phyloP scores from a whole-genome alignment of 2,797 vertebrate genomes.

The Sebastes hubbsi region DNA sequence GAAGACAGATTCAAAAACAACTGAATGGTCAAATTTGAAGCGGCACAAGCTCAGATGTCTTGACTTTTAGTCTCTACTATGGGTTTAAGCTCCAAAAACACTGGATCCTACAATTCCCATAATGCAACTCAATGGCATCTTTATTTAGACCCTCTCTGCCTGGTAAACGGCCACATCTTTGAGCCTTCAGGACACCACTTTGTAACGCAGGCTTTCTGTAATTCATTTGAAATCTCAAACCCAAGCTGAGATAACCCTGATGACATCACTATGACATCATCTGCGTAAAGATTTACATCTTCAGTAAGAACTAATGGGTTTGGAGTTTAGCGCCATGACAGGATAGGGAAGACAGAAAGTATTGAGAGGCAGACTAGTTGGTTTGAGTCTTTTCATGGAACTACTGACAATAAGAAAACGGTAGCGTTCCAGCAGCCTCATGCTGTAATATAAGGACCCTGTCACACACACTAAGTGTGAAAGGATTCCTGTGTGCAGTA shows the following conservation, averaged over 20 bases:
- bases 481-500: constrained; percentile 10
- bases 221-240: not conserved
- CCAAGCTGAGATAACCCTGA: not conserved
- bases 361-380: not conserved
- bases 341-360: not conserved
- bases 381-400: not conserved
- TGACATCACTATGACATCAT: not conserved
- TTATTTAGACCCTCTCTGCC: fast-evolving
- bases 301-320: not conserved
- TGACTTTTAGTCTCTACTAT: not conserved
- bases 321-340: not conserved
- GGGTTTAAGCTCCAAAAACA: not conserved
- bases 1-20: not conserved
- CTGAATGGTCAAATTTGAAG: not conserved
- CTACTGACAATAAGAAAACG: not conserved
- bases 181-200: not conserved
- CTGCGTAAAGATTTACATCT: not conserved
- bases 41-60: not conserved
- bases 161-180: not conserved
- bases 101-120: not conserved
- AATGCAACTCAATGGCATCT: not conserved
- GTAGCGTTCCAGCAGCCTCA: not conserved
- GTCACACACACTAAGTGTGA: not conserved
- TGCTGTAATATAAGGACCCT: not conserved
- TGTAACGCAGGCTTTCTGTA: not conserved